Base-by-base conservation (phyloP, 2,113 vertebrate genomes). In the Grus americana region DNA sequence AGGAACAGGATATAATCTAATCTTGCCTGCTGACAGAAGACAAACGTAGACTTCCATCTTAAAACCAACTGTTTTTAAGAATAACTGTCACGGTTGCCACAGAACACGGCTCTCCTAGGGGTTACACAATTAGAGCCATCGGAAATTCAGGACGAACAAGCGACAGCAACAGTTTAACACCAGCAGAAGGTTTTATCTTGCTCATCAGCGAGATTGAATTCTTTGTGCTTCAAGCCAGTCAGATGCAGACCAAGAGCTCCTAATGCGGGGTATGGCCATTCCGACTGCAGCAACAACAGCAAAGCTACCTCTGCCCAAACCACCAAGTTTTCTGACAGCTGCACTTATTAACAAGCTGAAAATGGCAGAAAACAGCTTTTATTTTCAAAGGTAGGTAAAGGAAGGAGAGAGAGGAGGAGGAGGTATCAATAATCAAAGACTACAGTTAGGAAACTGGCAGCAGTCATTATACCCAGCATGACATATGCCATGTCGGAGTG, bases 161-260 rank as follows among this genome's bases (percentile, higher is more conserved):
- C 2, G 0, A 49, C 20, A 74, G 72, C 20, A 79, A 67, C 27
- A 73, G 54, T 52, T 27, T 62, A 88, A 83, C 59, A 79, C 49
- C 66, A 94, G 44, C 73, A 84, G 49, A 68, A 34, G 34, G 55
- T 46, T 83, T 70, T 36, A 62, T 74, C 78, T 94, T 40, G 7
- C 46, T 63, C 42, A 54, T 58, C 40, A 42, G 34, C 0, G 0
- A 82, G 42, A 84, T 0, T 15, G 65, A 84, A 17, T 29, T 79
- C 47, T 27, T 32, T 19, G 7, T 30, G 71, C 32, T 73, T 54
- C 1, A 0, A 73, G 47, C 19, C 9, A 0, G 0, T 30, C 46
- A 32, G 66, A 67, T 22, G 24, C 54, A 62, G 52, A 73, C 54
- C 78, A 50, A 73, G 32, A 66, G 72, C 29, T 94, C 66, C 72